Conservation (phyloP, 64 coral and sea anemone genomes). For the Dendronephthya gigantea region DNA sequence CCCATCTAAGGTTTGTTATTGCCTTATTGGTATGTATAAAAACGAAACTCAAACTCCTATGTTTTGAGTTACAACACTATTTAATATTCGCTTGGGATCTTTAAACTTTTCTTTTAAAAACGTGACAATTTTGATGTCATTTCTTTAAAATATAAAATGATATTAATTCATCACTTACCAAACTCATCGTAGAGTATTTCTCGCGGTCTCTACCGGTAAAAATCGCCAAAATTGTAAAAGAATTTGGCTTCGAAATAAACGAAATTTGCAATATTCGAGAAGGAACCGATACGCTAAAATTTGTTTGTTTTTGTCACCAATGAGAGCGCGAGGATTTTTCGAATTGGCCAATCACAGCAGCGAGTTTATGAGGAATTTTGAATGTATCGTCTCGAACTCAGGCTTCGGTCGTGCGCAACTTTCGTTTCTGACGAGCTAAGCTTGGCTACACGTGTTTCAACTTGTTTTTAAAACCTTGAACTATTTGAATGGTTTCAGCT, state of each 20-base stretch:
- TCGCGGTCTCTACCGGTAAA: background rate
- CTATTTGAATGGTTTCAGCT: too few species aligned
- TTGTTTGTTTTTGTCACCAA: background rate
- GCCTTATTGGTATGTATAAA: too few species aligned
- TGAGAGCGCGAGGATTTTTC: background rate
- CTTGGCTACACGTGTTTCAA: background rate
- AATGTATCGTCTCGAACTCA: background rate
- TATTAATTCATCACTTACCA: background rate
- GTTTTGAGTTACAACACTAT: too few species aligned
- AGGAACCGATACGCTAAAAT: background rate
- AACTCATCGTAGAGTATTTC: background rate
- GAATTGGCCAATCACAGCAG: conserved; percentile 6
- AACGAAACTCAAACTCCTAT: too few species aligned
- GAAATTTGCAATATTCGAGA: background rate
- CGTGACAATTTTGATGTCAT: background rate
- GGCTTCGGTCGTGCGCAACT: background rate
- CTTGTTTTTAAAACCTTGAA: too few species aligned
- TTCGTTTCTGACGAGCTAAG: background rate
- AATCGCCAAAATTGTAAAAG: background rate
- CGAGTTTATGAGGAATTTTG: background rate
- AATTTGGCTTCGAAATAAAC: background rate
- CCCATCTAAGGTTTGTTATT: too few species aligned
- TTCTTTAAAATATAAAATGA: background rate
- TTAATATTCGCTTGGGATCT: too few species aligned
- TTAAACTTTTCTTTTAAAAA: background rate